phyloP scores from a whole-genome alignment of 2,888 invertebrate genomes.

The Geophilus truncorum region DNA sequence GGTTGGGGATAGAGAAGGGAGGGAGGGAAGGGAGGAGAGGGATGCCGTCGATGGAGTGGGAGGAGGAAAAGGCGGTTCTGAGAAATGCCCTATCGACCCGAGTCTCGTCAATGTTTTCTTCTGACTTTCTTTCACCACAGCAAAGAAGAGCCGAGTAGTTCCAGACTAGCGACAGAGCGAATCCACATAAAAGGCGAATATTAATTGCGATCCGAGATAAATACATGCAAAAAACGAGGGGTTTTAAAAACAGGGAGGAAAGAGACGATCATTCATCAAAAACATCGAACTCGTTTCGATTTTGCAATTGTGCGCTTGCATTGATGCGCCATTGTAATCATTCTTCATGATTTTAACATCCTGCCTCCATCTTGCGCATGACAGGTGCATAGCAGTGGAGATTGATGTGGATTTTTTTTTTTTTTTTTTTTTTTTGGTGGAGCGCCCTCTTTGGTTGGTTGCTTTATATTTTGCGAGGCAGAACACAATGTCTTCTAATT shows the following conservation, averaged over 20 bases:
- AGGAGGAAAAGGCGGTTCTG: no score
- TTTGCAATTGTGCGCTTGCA: neutral
- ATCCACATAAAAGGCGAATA: no score
- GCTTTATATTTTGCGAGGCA: neutral
- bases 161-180: no score
- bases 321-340: neutral
- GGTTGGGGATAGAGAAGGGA: neutral
- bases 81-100: neutral
- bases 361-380: neutral
- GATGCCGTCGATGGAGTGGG: no score
- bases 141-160: no score
- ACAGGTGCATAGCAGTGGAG: neutral
- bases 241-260: neutral
- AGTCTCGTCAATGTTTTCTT: neutral
- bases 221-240: neutral
- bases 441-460: neutral
- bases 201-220: neutral
- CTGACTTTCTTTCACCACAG: neutral
- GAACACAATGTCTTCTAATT: neutral
- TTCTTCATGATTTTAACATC: neutral
- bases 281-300: neutral
- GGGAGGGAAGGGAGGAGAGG: neutral
- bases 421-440: neutral
- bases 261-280: neutral
- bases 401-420: neutral